Base-by-base conservation (phyloP, 1,140 invertebrate genomes). In the Patella vulgata region DNA sequence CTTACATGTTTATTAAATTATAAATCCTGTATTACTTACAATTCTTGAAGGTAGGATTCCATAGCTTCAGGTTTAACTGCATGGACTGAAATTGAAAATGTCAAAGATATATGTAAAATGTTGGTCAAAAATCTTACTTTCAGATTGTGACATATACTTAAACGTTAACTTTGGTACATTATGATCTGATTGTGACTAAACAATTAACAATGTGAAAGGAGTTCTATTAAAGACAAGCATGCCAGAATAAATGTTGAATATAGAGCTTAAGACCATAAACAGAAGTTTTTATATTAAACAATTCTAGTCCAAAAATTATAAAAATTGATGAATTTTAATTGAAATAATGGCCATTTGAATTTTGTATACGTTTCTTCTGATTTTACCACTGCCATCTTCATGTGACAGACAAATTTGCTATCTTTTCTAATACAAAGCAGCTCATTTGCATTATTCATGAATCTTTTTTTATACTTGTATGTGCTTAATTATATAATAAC, bases 51-150 rank as follows among this genome's bases (percentile, higher is more conserved):
- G 82, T 97, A 98, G 81, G 91, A 89, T 71, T 92, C 89, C 77
- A 91, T 90, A 23, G 88, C 91, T 83, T 94, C 93, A 47, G 95
- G 92, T 74, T 93, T 91, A 40, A 97, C 92, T 81, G 95, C 94
- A 84, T 98, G 95, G 57, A 95, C 86, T 87, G 75, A 59, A 84
- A 44, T 52, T 39, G 39, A 70, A 33, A 21, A 59, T 14, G 54
- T 5, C 65, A 2, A 63, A 54, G 53, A 31, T 14, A 33, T 42
- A 51, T 23, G 27, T 39, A 40, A 56, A 6, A 19, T 17, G 8
- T 62, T 23, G 6, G 17, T 40, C 51, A 28, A 56, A 28, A 25
- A 33, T 27, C 25, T 25, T 47, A 56, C 9, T 11, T n/a, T 19
- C 17, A 19, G 28, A 30, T 19, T 33, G 19, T 62, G 17, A 44